Base-by-base conservation (phyloP, 2,797 vertebrate genomes). In the Mycteria americana region DNA sequence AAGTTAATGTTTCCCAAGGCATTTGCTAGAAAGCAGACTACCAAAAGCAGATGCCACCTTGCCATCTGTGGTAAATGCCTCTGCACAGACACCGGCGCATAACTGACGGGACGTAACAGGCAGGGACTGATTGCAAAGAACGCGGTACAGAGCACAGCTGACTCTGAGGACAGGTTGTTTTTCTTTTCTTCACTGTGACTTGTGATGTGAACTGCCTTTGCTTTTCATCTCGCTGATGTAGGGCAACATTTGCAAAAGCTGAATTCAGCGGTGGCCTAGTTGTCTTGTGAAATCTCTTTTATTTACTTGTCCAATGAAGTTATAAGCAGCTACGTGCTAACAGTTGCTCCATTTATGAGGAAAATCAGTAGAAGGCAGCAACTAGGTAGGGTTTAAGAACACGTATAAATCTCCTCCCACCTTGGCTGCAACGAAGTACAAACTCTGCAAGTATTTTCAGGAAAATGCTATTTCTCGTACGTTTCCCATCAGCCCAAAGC, bases 81-180 rank as follows among this genome's bases (percentile, higher is more conserved):
- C 65, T 70, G 57, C 35, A 18, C 19, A 21, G 82, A 18, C 31
- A 17, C 4, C 1, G 2, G 53, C 43, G 35, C 0, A 0, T 17
- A 21, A 25, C 9, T 24, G 54, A 41, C 0, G 2, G 21, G 62
- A 9, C 30, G 3, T 15, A 39, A 25, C 0, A 9, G 45, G 63
- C 67, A 64, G 46, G 54, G 7, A 11, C 11, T 6, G 50, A 37
- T 15, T 5, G 19, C 0, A 0, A 41, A 39, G 64, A 41, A 45
- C 1, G 0, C 1, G 1, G 31, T 21, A 19, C 37, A 25, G 12
- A 77, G 67, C 75, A 43, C 23, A 8, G 31, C 7, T 92, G 73
- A 19, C 35, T 54, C 46, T 45, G 31, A 28, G 7, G 15, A 43
- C 12, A 14, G 62, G 11, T 39, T 19, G 46, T 48, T 83, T 62